phyloP scores from a whole-genome alignment of 2,888 invertebrate species.

The Amphimallon solstitiale region DNA sequence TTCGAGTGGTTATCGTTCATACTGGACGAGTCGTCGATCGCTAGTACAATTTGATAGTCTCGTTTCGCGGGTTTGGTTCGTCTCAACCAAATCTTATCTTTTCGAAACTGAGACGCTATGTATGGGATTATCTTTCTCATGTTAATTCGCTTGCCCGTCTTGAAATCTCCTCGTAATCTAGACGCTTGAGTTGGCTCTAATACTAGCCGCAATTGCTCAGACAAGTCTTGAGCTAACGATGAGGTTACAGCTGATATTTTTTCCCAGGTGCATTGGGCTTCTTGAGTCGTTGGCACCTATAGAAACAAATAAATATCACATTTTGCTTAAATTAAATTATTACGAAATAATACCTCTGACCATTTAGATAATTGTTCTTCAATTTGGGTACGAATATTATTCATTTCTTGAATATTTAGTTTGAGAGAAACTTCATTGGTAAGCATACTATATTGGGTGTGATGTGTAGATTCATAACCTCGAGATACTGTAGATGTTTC shows the following conservation, averaged over 20 bases:
- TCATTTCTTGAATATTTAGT: conserved; percentile 57
- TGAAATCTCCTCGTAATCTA: conserved; percentile 92
- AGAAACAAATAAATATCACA: conserved; percentile 29
- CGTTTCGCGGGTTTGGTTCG: conserved; percentile 95
- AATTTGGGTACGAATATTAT: conserved; percentile 63
- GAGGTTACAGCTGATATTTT: conserved; percentile 69
- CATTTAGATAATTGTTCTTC: conserved; percentile 66
- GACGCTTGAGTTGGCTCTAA: conserved; percentile 96
- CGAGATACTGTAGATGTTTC: conserved; percentile 74
- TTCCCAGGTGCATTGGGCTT: conserved; percentile 71
- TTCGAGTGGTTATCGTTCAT: conserved; percentile 92
- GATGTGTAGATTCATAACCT: conserved; percentile 79
- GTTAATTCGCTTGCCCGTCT: conserved; percentile 96
- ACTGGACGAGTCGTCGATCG: conserved; percentile 94
- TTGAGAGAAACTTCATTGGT: conserved; percentile 47
- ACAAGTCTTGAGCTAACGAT: conserved; percentile 82
- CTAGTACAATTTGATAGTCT: conserved; percentile 95
- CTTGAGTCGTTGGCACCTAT: conserved; percentile 59
- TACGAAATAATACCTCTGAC: conserved; percentile 59
- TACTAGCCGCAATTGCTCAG: conserved; percentile 92
- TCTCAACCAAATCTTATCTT: conserved; percentile 98
- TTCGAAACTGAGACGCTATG: conserved; percentile 98
- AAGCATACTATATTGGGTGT: conserved; percentile 68
- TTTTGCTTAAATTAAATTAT: neutral
- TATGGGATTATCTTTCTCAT: conserved; percentile 96